Evolutionary conservation across 1,140 invertebrate genomes (phyloP), one percentile per base, ranked within the genome.

Genomic region (Druon quercuslanigerum): DNA sequence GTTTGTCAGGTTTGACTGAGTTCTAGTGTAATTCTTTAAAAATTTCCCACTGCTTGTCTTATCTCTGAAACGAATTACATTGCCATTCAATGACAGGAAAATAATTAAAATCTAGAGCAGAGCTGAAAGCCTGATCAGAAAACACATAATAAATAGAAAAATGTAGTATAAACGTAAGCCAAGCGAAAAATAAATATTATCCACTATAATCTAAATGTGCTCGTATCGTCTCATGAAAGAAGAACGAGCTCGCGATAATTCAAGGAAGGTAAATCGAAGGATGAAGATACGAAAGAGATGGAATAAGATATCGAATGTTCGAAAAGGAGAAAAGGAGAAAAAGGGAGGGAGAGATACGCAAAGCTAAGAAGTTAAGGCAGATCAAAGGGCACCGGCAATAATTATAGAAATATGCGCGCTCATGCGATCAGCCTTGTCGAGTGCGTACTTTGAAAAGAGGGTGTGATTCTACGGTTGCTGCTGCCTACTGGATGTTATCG

Each of bases 391-490:
- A 82, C 90, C 89, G 89, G 84, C 88, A 89, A 90, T 91, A 90
- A 91, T 90, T 91, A 91, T 86, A 89, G 87, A 90, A 91, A 90
- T 91, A 91, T 90, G 87, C 84, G 84, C 86, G 83, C 83, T 83
- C 84, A 87, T 84, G 84, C 86, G 82, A 84, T 83, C 80, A 79
- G 82, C 81, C 80, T 84, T 85, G 83, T 86, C 83, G 79, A 82
- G 82, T 73, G 79, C 77, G 79, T 79, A 66, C 76, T 74, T 82
- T 75, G 81, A 87, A 86, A 85, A 80, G 78, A 72, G 77, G 74
- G 82, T 50, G 79, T 76, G 79, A 74, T 72, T 72, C 79, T 57
- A 52, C 80, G 78, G 72, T 80, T 81, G 57, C 33, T 76, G 83
- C 78, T 74, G 72, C 80, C 76, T 66, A 46, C 25, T 66, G 87